phyloP scores from a whole-genome alignment of 1,140 invertebrate genomes.

The Drosophila sulfurigaster region DNA sequence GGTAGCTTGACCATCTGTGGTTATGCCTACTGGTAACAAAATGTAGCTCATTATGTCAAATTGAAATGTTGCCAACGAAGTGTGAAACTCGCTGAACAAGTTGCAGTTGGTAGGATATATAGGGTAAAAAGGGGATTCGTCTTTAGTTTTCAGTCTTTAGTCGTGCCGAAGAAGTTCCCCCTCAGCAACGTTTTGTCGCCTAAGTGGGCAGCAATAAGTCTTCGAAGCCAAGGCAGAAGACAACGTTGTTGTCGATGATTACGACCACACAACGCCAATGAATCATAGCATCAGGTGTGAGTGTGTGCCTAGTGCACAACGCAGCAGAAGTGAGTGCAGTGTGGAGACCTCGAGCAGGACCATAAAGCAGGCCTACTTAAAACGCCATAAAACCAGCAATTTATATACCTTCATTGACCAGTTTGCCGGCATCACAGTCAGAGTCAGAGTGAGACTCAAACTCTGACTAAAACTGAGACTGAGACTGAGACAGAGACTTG shows the following conservation, averaged over 20 bases:
- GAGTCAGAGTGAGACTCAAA: slow-evolving; percentile 1
- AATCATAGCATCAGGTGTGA: slow-evolving; percentile 57
- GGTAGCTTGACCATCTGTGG: slow-evolving; percentile 31
- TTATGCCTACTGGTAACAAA: slow-evolving; percentile 62
- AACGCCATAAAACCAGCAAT: slow-evolving; percentile 83
- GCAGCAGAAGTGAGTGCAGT: slow-evolving; percentile 5
- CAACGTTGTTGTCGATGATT: slow-evolving; percentile 22
- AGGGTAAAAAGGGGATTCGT: background rate
- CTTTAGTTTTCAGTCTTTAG: slow-evolving; percentile 16
- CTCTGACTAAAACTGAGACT: background rate
- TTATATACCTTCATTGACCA: slow-evolving; percentile 71
- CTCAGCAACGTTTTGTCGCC: slow-evolving; percentile 73
- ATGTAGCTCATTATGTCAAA: slow-evolving; percentile 84
- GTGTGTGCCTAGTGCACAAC: slow-evolving; percentile 13
- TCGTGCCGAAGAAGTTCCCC: slow-evolving; percentile 61
- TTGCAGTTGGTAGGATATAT: slow-evolving; percentile 19
- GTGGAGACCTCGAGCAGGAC: slow-evolving; percentile 23
- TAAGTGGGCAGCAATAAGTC: slow-evolving; percentile 80
- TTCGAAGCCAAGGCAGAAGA: slow-evolving; percentile 26
- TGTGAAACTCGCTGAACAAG: slow-evolving; percentile 62
- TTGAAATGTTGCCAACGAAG: slow-evolving; percentile 73
- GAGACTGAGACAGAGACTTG: background rate
- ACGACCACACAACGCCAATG: slow-evolving; percentile 75
- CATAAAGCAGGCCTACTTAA: slow-evolving; percentile 84
- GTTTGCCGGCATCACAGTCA: slow-evolving; percentile 25